Evolutionary conservation across 2,888 invertebrate species (phyloP), one percentile per base, ranked within the genome.

Genomic region (Subacronicta megacephala): DNA sequence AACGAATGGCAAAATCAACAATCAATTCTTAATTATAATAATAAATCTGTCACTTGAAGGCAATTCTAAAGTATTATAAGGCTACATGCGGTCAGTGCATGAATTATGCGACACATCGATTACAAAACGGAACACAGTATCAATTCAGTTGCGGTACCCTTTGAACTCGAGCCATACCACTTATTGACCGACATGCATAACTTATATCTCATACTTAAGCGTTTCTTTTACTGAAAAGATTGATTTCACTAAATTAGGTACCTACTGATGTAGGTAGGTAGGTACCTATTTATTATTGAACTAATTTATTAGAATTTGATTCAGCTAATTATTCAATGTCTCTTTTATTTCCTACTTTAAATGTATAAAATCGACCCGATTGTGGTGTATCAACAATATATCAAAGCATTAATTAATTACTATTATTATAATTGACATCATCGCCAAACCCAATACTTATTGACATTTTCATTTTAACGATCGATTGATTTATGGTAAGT

Each of bases 91-190:
- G 68, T 76, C 77, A 78, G 72, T 68, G 78, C 81, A 83, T 88
- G 86, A 89, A 81, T 87, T 83, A 88, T 87, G 82, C 83, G 85
- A 84, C 83, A 87, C 87, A 86, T 88, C 83, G 84, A 82, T 88
- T 87, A 87, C 85, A 88, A 89, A 90, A 89, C 82, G 85, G 81
- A 88, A 88, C 84, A 85, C 82, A 77, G 77, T 82, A 85, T 85
- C 84, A 83, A 83, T 84, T 80, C 78, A 77, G 78, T 76, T 78
- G 85, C 87, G 87, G 87, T 62, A 57, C 77, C 81, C 74, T 88
- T 88, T 84, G 80, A 84, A 77, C 78, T 78, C 40, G 53, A 57
- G 51, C 57, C 53, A 70, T 72, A 64, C 75, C 79, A 78, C 69
- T 79, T 79, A 78, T 64, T 70, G 67, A 52, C 51, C 63, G 62